Evolutionary conservation across 2,113 vertebrate genomes (phyloP).

Genomic region (Pterocles orientalis): DNA sequence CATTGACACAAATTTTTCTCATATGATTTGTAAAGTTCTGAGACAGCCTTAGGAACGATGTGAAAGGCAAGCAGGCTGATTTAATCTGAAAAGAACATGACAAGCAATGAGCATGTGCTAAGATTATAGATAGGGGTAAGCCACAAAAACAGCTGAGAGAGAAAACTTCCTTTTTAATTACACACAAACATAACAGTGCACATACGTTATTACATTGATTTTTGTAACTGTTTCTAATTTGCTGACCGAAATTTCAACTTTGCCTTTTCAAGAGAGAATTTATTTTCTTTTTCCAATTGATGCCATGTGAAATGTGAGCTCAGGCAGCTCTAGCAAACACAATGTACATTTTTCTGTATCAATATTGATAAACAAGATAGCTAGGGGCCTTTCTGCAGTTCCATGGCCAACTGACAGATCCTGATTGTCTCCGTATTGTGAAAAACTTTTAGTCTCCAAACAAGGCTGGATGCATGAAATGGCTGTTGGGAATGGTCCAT

Average conservation of each 20-base stretch:
- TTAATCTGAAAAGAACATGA: not conserved
- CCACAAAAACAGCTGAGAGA: not conserved
- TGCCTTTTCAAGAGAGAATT: not conserved
- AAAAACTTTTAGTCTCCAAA: not conserved
- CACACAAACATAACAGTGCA: not conserved
- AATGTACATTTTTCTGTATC: not conserved
- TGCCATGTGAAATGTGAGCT: not conserved
- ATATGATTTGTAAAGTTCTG: not conserved
- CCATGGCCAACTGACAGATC: not conserved
- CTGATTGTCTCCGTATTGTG: not conserved
- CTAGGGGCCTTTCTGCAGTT: not conserved
- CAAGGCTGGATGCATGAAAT: not conserved
- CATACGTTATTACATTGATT: not conserved
- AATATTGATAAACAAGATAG: not conserved
- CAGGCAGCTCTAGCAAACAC: not conserved
- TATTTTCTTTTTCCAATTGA: not conserved
- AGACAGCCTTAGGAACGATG: not conserved
- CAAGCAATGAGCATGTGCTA: not conserved
- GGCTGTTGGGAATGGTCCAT: not conserved
- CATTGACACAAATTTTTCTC: not conserved
- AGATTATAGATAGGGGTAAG: not conserved
- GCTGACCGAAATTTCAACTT: not conserved
- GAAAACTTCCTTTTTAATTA: constrained; percentile 6
- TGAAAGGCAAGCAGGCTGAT: not conserved
- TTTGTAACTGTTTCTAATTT: not conserved